phyloP scores from a whole-genome alignment of 2,888 invertebrate genomes.

The Athrips mouffetella region DNA sequence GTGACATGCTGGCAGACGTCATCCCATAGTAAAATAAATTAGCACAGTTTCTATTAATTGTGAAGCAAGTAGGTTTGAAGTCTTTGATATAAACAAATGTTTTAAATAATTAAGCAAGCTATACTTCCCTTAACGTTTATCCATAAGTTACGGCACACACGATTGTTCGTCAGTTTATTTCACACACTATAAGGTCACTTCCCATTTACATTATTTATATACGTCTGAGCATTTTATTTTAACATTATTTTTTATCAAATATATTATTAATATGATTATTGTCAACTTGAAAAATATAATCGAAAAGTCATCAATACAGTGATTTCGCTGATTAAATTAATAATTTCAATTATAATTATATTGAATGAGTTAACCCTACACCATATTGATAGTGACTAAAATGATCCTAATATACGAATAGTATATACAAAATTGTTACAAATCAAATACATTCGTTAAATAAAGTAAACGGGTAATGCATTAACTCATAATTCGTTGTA shows the following conservation, averaged over 20 bases:
- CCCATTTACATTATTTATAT: slow-evolving; percentile 32
- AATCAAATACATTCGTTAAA: slow-evolving; percentile 29
- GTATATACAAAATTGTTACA: slow-evolving; percentile 44
- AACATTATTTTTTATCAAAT: slow-evolving; percentile 2
- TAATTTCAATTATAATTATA: slow-evolving; percentile 25
- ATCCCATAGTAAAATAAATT: too few species aligned
- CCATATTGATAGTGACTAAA: slow-evolving; percentile 43
- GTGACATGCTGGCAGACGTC: too few species aligned
- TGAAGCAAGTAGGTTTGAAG: too few species aligned
- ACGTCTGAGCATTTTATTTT: slow-evolving; percentile 27
- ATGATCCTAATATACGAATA: slow-evolving; percentile 37
- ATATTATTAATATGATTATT: slow-evolving; percentile 14
- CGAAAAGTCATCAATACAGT: neutral
- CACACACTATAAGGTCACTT: slow-evolving; percentile 35
- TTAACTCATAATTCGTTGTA: slow-evolving; percentile 61
- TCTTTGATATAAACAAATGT: too few species aligned
- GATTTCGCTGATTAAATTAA: slow-evolving; percentile 17
- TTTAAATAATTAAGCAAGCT: too few species aligned
- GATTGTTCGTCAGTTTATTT: slow-evolving; percentile 27
- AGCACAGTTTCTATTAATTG: too few species aligned
- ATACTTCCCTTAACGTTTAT: too few species aligned
- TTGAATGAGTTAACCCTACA: slow-evolving; percentile 26
- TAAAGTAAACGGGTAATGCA: slow-evolving; percentile 43
- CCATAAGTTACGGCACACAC: slow-evolving; percentile 10
- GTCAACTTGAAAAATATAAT: slow-evolving; percentile 16